Percentiles rank a stretch among this genome's conserved stretches.
Conservation (phyloP, 2,113 vertebrate species). For the Xerus inauris region DNA sequence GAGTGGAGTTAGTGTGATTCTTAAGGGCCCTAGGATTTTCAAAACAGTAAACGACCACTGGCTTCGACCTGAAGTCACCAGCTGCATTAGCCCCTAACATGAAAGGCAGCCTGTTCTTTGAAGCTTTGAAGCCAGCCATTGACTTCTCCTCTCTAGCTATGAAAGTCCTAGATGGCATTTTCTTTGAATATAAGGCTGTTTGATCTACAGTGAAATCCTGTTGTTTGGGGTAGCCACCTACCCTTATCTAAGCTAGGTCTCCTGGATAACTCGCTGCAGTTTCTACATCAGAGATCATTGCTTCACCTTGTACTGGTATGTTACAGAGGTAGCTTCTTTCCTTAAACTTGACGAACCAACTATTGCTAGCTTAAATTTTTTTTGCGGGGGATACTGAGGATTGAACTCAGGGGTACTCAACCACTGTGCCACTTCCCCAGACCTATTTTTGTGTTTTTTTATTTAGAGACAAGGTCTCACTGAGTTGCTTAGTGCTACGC, state of each 20-base stretch:
- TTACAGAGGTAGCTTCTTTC: neutral
- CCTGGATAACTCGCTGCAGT: neutral
- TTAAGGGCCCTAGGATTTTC: neutral
- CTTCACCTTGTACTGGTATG: neutral
- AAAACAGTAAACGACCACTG: neutral
- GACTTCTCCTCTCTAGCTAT: neutral
- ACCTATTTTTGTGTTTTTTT: no score
- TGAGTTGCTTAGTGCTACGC: no score
- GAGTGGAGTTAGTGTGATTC: neutral
- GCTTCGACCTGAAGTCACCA: neutral
- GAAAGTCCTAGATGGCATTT: neutral
- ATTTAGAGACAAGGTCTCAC: no score
- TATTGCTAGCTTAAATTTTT: neutral
- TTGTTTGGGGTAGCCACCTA: neutral
- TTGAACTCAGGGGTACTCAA: no score
- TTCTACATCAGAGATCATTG: neutral
- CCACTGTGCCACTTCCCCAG: no score
- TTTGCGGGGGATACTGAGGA: no score
- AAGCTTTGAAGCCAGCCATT: neutral
- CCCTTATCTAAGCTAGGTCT: neutral
- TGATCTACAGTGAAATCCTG: neutral
- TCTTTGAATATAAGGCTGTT: neutral
- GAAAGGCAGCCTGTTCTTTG: neutral
- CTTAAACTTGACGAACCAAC: neutral
- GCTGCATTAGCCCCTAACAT: neutral